Evolutionary conservation across 2,113 vertebrate species (phyloP), one percentile per base, ranked within the genome.

Genomic region (Crotalus helleri): DNA sequence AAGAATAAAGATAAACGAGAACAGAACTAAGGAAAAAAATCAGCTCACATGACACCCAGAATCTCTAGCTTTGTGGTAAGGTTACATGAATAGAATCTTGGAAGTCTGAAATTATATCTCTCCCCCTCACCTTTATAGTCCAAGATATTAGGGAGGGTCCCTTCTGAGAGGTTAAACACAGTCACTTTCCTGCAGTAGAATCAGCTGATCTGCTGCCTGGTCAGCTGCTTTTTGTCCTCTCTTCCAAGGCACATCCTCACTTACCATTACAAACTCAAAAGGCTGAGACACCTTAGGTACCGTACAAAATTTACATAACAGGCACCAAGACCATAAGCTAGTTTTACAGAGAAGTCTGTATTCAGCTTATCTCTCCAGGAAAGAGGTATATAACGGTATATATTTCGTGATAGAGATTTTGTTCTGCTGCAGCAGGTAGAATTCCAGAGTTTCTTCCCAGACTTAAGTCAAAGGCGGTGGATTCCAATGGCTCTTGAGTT

Each of bases 391-490:
- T 23, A 61, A 87, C 19, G 1, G 8, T 12, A 51, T 58, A 33
- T 87, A 55, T 6, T 69, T 61, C 44, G 15, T 29, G 69, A 19
- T 39, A 90, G 69, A 90, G 21, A n/a, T 49, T 49, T 39, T 49
- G 87, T 87, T 57, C 23, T 17, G 8, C 23, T 13, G 44, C 4
- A 12, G 19, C 2, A 11, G 9, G 17, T 64, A 9, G 13, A 11
- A 12, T 13, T 15, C 49, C 90, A 59, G 1, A 4, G 2, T 53
- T 1, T 19, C 26, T 39, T 19, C 26, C 57, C 57, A 53, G 57
- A 59, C 17, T 95, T 85, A 93, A 54, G 96, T 93, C 74, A 94
- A 29, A 5, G 95, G 89, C 15, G 92, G 57, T 69, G 95, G 94
- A 8, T 89, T 64, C 69, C 26, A 93, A 26, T 55, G 86, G 69